Conservation (phyloP, 2,113 vertebrate species). For the Hemiscyllium ocellatum region DNA sequence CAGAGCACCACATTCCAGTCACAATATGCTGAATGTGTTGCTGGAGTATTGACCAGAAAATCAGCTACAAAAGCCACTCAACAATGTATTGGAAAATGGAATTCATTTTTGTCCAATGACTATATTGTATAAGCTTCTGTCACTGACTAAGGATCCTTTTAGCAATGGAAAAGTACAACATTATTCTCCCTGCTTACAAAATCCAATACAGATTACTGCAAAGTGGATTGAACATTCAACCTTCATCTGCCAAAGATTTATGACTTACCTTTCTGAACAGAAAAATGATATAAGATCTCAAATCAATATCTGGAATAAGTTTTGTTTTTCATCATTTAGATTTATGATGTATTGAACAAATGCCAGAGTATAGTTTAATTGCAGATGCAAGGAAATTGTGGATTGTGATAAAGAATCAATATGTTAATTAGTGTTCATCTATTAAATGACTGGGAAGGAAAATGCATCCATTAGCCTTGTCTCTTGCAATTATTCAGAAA, state of each 20-base stretch:
- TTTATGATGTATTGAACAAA: constrained; percentile 20
- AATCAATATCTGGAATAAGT: constrained; percentile 1
- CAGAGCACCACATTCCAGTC: not conserved
- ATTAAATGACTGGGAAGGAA: constrained; percentile 6
- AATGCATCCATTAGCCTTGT: constrained; percentile 1
- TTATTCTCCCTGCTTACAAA: not conserved
- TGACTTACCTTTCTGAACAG: not conserved
- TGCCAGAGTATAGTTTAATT: constrained; percentile 25
- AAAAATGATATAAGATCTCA: constrained; percentile 17
- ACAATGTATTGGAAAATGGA: too few species aligned
- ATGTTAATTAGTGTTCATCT: constrained; percentile 33
- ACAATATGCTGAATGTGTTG: not conserved
- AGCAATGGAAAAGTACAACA: not conserved
- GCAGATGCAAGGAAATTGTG: not conserved
- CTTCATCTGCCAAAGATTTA: constrained; percentile 6
- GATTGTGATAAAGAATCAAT: constrained; percentile 15
- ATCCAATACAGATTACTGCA: not conserved
- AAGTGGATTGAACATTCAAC: not conserved
- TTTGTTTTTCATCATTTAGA: constrained; percentile 35
- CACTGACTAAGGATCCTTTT: not conserved
- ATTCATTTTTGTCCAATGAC: too few species aligned
- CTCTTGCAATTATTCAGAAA: not conserved
- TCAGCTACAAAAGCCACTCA: too few species aligned
- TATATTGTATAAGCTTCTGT: not conserved
- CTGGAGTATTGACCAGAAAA: not conserved